Conservation (phyloP, 2,888 invertebrate species). For the Agrotis exclamationis region DNA sequence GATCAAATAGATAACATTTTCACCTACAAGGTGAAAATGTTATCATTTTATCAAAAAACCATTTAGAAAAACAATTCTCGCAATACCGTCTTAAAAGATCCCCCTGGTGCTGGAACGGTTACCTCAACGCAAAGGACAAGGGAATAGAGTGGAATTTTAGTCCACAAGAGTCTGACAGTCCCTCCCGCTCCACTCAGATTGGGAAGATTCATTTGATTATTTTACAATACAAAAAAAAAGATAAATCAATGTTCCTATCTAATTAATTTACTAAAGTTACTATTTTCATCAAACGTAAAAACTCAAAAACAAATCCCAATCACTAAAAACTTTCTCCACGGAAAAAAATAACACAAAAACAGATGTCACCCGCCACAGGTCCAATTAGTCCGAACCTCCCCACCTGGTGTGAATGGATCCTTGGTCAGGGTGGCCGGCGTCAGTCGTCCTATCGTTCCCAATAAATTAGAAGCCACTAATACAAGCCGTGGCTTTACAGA, state of each 20-base stretch:
- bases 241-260: not conserved
- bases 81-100: too few relatives aligned
- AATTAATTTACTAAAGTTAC: not conserved
- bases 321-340: slow-evolving; percentile 46
- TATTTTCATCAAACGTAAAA: not conserved
- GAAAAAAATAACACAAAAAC: slow-evolving; percentile 45
- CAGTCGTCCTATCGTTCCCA: slow-evolving; percentile 89
- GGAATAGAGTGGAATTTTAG: too few relatives aligned
- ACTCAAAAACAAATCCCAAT: slow-evolving; percentile 20
- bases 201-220: too few relatives aligned
- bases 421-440: slow-evolving; percentile 89
- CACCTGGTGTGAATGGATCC: slow-evolving; percentile 86
- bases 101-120: too few relatives aligned
- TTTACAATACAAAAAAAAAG: too few relatives aligned
- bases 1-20: not conserved
- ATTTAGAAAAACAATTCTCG: not conserved
- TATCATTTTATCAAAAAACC: too few relatives aligned
- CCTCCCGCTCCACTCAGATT: too few relatives aligned
- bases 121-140: too few relatives aligned
- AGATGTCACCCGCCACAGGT: slow-evolving; percentile 46
- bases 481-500: slow-evolving; percentile 89
- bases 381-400: slow-evolving; percentile 72
- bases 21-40: too few relatives aligned
- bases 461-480: slow-evolving; percentile 91
- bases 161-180: too few relatives aligned